Percentiles rank a stretch among this genome's conserved stretches.
Conservation (phyloP, 2,113 vertebrate genomes). For the Sinocyclocheilus anophthalmus region DNA sequence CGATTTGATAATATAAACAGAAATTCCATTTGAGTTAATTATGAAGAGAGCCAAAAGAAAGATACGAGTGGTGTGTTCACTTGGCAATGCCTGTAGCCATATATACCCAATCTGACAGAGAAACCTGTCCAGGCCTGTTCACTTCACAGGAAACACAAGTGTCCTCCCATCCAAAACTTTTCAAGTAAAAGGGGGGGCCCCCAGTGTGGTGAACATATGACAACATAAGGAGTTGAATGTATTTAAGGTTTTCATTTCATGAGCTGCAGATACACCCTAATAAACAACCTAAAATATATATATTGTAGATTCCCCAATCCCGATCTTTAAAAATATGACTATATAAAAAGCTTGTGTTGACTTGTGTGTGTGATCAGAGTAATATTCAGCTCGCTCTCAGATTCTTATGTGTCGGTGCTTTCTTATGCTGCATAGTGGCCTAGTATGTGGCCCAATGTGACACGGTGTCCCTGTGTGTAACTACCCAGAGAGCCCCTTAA, state of each 20-base stretch:
- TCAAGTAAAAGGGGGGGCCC: no score
- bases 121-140: conserved; percentile 49
- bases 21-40: no score
- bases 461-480: conserved; percentile 57
- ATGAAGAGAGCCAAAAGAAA: background rate
- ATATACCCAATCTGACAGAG: conserved; percentile 48
- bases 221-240: background rate
- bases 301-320: no score
- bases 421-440: no score
- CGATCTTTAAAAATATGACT: background rate
- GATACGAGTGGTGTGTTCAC: background rate
- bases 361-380: no score
- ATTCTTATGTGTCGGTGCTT: no score
- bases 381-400: no score
- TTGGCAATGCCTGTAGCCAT: conserved; percentile 63
- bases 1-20: no score
- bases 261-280: no score
- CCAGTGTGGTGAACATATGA: background rate
- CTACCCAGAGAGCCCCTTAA: conserved; percentile 56
- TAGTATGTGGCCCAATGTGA: conserved; percentile 65
- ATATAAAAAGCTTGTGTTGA: background rate
- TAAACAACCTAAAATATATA: no score
- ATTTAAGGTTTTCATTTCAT: no score
- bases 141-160: conserved; percentile 60
- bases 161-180: no score